These are phyloP conservation scores for Laticauda colubrina DNA, from an alignment of 2,113 vertebrate species.

Conservation along the genomic window DNA sequence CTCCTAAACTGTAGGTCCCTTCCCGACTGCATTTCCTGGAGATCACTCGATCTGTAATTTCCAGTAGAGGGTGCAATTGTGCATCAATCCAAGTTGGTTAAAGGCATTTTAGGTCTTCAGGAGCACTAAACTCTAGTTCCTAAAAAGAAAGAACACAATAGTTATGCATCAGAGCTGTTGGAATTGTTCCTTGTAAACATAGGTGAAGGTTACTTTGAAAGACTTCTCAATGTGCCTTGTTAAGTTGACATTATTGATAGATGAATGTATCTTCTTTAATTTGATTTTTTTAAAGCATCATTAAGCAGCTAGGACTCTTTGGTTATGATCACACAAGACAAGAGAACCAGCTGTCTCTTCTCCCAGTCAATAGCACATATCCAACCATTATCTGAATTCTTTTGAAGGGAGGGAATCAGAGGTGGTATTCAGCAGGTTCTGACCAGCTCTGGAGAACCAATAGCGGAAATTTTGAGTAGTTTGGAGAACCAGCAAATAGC, in stretches of 20 bases:
- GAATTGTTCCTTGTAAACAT: background rate
- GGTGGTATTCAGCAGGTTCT: no score
- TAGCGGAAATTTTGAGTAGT: no score
- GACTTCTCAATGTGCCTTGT: background rate
- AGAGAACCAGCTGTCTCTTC: background rate
- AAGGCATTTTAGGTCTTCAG: background rate
- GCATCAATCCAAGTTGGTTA: background rate
- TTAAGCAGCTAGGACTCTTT: background rate
- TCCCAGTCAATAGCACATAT: background rate
- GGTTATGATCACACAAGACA: background rate
- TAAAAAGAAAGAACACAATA: background rate
- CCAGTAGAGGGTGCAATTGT: conserved; percentile 3
- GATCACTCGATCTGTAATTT: background rate
- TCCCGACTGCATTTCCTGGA: no score
- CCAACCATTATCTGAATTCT: background rate
- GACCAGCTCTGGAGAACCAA: no score
- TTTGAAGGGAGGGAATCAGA: background rate
- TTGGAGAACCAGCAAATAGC: no score
- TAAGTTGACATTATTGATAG: background rate
- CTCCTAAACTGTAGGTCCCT: background rate
- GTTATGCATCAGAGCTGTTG: background rate
- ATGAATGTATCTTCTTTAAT: background rate
- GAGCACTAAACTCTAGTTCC: background rate
- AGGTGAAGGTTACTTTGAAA: background rate
- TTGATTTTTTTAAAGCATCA: background rate